These are phyloP conservation scores for Ennomos fuscantarius DNA, from an alignment of 2,888 invertebrate genomes.

Conservation along the genomic window DNA sequence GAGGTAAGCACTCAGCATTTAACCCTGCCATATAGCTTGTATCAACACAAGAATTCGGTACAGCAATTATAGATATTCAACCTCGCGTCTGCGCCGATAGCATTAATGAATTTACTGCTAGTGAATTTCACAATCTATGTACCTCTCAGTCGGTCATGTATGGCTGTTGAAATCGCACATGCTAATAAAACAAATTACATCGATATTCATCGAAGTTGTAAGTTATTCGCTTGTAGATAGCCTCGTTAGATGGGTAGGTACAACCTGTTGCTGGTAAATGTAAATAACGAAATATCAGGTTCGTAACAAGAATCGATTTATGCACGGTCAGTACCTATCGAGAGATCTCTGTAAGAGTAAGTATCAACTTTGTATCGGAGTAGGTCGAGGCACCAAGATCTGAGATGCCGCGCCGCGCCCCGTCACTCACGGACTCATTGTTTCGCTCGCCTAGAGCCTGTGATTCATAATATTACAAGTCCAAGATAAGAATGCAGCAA, in stretches of 20 bases:
- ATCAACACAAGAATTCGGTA: constrained; percentile 10
- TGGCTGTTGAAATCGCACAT: constrained; percentile 41
- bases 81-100: constrained; percentile 28
- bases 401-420: constrained; percentile 73
- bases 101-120: constrained; percentile 36
- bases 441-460: constrained; percentile 68
- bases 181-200: constrained; percentile 52
- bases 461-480: constrained; percentile 77
- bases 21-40: constrained; percentile 1
- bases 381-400: constrained; percentile 65
- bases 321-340: constrained; percentile 71
- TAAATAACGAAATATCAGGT: constrained; percentile 73
- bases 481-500: constrained; percentile 78
- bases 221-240: constrained; percentile 60
- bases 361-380: constrained; percentile 53
- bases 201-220: constrained; percentile 53
- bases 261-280: constrained; percentile 67
- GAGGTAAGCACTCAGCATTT: background rate
- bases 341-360: constrained; percentile 53
- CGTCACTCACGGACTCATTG: constrained; percentile 77
- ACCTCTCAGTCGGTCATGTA: constrained; percentile 37
- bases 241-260: constrained; percentile 74
- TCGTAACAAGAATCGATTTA: constrained; percentile 77
- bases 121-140: constrained; percentile 37
- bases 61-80: constrained; percentile 30